phyloP scores from a whole-genome alignment of 92 coral and sea anemone species.

The Bergia puertoricense region DNA sequence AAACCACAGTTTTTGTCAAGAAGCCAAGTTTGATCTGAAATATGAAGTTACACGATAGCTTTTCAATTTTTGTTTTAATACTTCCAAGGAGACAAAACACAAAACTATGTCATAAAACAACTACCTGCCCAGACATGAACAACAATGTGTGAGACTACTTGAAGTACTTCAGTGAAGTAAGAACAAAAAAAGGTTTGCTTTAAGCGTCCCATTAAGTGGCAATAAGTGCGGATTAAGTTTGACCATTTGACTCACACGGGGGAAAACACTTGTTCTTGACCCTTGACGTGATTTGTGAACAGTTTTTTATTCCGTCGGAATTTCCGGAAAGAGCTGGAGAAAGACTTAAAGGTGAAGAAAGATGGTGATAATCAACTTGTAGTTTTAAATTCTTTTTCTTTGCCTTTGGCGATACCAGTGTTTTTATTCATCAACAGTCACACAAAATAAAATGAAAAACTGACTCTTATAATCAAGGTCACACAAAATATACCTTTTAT shows the following conservation, averaged over 20 bases:
- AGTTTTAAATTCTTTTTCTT: no score
- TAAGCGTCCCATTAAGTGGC: background rate
- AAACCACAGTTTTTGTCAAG: background rate
- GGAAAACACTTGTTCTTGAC: conserved; percentile 15
- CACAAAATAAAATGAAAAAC: background rate
- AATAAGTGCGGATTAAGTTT: no score
- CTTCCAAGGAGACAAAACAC: background rate
- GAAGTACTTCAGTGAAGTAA: background rate
- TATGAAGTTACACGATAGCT: background rate
- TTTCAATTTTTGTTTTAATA: background rate
- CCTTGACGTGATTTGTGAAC: background rate
- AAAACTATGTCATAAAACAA: background rate
- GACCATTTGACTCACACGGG: background rate
- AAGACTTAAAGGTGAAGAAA: background rate
- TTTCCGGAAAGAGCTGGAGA: conserved; percentile 5
- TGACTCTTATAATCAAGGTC: background rate
- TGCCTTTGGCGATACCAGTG: no score
- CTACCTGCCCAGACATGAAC: background rate
- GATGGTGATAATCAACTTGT: background rate
- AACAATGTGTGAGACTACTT: conserved; percentile 1
- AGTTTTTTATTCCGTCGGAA: background rate
- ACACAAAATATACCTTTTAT: no score
- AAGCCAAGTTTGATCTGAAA: conserved; percentile 7
- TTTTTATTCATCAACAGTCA: background rate
- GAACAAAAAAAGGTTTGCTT: background rate